These are phyloP conservation scores for Drosophila subobscura DNA, from an alignment of 1,140 invertebrate species.

Conservation along the genomic window DNA sequence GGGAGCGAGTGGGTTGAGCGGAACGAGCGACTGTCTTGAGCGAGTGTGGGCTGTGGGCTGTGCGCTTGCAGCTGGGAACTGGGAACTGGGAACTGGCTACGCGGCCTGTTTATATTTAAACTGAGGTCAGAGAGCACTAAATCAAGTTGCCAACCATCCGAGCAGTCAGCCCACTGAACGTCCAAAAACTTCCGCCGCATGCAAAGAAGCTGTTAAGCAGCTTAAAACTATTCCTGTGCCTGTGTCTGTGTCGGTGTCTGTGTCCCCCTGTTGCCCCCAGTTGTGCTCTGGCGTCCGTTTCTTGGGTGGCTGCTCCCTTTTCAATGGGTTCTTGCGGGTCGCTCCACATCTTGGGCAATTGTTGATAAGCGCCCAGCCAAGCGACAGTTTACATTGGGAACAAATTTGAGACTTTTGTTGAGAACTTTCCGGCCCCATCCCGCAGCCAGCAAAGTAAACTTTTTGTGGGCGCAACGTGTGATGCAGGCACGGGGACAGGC, in stretches of 20 bases:
- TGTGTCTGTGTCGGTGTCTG: too few relatives aligned
- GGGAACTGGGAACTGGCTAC: slow-evolving; percentile 1
- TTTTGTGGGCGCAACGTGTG: slow-evolving; percentile 48
- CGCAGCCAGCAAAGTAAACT: slow-evolving; percentile 5
- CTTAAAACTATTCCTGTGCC: slow-evolving; percentile 75
- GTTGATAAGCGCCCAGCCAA: slow-evolving; percentile 77
- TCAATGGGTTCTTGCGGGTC: background rate
- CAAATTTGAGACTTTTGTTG: slow-evolving; percentile 81
- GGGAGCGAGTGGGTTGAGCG: background rate
- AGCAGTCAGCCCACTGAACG: background rate
- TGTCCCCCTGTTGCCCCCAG: slow-evolving; percentile 7
- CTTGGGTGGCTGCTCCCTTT: too few relatives aligned
- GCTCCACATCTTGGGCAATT: slow-evolving; percentile 64
- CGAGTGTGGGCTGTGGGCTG: too few relatives aligned
- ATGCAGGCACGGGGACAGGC: slow-evolving; percentile 20
- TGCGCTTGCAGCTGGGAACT: too few relatives aligned
- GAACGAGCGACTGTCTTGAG: too few relatives aligned
- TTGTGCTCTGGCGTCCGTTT: background rate
- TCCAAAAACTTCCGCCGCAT: slow-evolving; percentile 54
- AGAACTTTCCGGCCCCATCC: slow-evolving; percentile 38
- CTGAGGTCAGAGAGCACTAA: slow-evolving; percentile 83
- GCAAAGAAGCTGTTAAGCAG: slow-evolving; percentile 79
- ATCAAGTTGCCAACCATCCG: slow-evolving; percentile 70
- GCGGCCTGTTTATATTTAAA: slow-evolving; percentile 83
- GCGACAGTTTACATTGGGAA: slow-evolving; percentile 78